Evolutionary conservation across 2,888 invertebrate genomes (phyloP).

Genomic region (Lithophane ornitopus): DNA sequence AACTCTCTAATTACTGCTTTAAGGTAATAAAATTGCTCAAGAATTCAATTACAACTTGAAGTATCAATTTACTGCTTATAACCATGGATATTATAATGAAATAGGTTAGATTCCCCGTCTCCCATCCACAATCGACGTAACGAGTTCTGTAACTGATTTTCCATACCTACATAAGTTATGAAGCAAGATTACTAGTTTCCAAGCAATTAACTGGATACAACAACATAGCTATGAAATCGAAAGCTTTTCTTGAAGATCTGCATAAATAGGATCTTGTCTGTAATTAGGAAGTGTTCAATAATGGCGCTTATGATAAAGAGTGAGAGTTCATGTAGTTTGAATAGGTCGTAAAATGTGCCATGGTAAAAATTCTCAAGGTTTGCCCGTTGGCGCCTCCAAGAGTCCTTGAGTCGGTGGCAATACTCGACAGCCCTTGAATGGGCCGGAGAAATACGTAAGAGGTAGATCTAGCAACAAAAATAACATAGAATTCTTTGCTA

Average conservation of each 20-base stretch:
- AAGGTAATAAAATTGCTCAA: slow-evolving; percentile 43
- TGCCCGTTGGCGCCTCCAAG: slow-evolving; percentile 82
- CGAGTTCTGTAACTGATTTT: slow-evolving; percentile 61
- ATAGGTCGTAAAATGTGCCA: slow-evolving; percentile 30
- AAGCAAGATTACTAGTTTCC: slow-evolving; percentile 59
- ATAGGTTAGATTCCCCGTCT: slow-evolving; percentile 45
- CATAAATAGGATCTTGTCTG: slow-evolving; percentile 47
- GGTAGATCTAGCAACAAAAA: slow-evolving; percentile 67
- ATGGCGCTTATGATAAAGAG: slow-evolving; percentile 48
- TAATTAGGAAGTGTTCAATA: slow-evolving; percentile 49
- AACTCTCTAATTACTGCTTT: slow-evolving; percentile 23
- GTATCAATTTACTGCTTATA: slow-evolving; percentile 43
- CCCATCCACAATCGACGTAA: slow-evolving; percentile 54
- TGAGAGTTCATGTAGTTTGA: slow-evolving; percentile 19
- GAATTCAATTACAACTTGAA: slow-evolving; percentile 51
- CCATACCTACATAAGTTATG: slow-evolving; percentile 53
- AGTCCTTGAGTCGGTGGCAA: slow-evolving; percentile 80
- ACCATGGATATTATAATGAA: slow-evolving; percentile 46
- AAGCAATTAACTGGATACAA: slow-evolving; percentile 58
- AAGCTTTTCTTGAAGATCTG: slow-evolving; percentile 65
- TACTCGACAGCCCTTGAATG: slow-evolving; percentile 71
- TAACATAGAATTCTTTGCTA: slow-evolving; percentile 55
- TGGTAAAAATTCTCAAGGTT: slow-evolving; percentile 70
- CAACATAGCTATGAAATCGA: slow-evolving; percentile 61
- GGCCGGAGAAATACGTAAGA: slow-evolving; percentile 69